Conservation (phyloP, 2,888 invertebrate species). For the Microplitis deprimator region DNA sequence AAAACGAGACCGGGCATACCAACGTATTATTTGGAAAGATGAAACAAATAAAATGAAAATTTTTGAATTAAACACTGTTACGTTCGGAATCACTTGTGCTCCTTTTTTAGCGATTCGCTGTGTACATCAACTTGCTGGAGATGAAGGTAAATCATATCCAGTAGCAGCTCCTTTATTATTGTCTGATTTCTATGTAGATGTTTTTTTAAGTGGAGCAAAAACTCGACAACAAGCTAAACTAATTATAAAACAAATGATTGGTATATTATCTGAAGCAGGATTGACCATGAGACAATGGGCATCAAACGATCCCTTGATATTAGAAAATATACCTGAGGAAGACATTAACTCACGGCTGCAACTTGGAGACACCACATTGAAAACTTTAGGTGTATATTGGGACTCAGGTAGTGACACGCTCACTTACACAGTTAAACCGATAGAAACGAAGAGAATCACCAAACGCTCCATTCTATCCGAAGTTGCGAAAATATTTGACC, state of each 20-base stretch:
- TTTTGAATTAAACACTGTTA: slow-evolving; percentile 32
- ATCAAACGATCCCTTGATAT: slow-evolving; percentile 17
- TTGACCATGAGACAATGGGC: slow-evolving; percentile 39
- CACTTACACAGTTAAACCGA: slow-evolving; percentile 24
- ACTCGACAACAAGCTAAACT: neutral
- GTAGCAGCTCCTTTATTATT: slow-evolving; percentile 39
- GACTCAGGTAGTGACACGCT: slow-evolving; percentile 25
- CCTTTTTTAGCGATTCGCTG: slow-evolving; percentile 50
- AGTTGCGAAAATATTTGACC: slow-evolving; percentile 42
- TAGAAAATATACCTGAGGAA: slow-evolving; percentile 18
- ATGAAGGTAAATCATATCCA: slow-evolving; percentile 43
- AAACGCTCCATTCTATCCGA: slow-evolving; percentile 33
- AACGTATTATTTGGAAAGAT: slow-evolving; percentile 44
- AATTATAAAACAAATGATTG: slow-evolving; percentile 10
- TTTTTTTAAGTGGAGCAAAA: slow-evolving; percentile 37
- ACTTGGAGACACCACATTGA: slow-evolving; percentile 30
- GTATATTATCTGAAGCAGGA: slow-evolving; percentile 1
- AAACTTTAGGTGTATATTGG: slow-evolving; percentile 39
- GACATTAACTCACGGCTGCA: slow-evolving; percentile 11
- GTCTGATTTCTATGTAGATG: slow-evolving; percentile 45
- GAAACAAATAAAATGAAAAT: neutral
- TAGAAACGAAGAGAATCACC: neutral
- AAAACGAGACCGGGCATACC: slow-evolving; percentile 41
- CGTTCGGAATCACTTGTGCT: slow-evolving; percentile 40
- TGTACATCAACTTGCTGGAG: slow-evolving; percentile 49